Conservation (phyloP, 1,140 invertebrate genomes). For the Babylonia areolata region DNA sequence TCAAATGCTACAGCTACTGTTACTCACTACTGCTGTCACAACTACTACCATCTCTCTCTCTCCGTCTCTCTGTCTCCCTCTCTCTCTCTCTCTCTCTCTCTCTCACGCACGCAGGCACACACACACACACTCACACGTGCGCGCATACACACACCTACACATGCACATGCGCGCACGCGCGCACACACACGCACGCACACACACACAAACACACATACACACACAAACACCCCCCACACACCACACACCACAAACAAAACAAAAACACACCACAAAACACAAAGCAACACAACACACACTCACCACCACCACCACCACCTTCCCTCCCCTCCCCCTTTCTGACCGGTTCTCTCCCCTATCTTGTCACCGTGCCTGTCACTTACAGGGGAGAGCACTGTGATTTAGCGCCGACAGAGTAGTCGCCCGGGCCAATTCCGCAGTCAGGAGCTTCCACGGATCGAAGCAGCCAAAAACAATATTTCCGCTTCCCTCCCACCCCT, state of each 20-base stretch:
- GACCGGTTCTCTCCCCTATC: not conserved
- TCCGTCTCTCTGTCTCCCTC: no score
- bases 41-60: no score
- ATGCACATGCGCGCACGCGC: not conserved
- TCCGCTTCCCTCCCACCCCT: not conserved
- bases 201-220: not conserved
- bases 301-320: not conserved
- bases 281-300: not conserved
- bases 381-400: not conserved
- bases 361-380: not conserved
- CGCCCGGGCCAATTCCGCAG: not conserved
- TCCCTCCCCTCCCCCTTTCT: not conserved
- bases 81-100: no score
- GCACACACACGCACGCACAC: not conserved
- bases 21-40: no score
- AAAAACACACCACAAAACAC: not conserved
- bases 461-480: no score
- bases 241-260: conserved; percentile 1
- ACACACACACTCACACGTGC: no score
- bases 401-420: not conserved
- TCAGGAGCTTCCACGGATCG: no score
- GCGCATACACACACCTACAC: not conserved
- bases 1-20: no score
- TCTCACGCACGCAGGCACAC: no score
- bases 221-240: not conserved